Conservation (phyloP, 2,113 vertebrate genomes). For the Oryzias melastigma region DNA sequence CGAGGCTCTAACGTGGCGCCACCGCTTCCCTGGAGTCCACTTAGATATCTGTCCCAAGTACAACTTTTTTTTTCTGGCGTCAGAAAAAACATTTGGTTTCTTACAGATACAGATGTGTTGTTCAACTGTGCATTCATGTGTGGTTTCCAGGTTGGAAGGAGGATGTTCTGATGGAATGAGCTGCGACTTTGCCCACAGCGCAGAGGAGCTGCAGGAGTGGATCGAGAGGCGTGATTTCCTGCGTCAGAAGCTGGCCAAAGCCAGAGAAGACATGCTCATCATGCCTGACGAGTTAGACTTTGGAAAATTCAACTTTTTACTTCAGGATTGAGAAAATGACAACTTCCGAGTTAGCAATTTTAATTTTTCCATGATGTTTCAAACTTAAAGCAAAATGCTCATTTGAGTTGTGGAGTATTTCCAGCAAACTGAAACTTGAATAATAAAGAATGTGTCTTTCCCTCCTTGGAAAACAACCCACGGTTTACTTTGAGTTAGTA, state of each 20-base stretch:
- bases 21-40: conserved; percentile 88
- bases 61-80: conserved; percentile 3
- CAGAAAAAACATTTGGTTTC: background rate
- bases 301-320: conserved; percentile 94
- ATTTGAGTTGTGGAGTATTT: background rate
- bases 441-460: background rate
- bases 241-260: conserved; percentile 86
- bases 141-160: conserved; percentile 55
- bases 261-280: conserved; percentile 90
- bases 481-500: background rate
- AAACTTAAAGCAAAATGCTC: conserved; percentile 13
- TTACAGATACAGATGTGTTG: background rate
- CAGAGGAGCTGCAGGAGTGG: conserved; percentile 92
- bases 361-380: background rate
- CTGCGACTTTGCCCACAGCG: conserved; percentile 89
- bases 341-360: conserved; percentile 14
- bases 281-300: conserved; percentile 88
- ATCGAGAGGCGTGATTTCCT: conserved; percentile 85
- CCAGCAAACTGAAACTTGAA: background rate
- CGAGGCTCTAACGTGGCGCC: conserved; percentile 85
- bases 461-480: background rate
- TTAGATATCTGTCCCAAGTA: conserved; percentile 85
- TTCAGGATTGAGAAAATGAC: conserved; percentile 73
- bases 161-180: conserved; percentile 85
- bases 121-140: too few species aligned